Evolutionary conservation across 1,140 invertebrate species (phyloP), one percentile per base, ranked within the genome.

Genomic region (Temnothorax longispinosus): DNA sequence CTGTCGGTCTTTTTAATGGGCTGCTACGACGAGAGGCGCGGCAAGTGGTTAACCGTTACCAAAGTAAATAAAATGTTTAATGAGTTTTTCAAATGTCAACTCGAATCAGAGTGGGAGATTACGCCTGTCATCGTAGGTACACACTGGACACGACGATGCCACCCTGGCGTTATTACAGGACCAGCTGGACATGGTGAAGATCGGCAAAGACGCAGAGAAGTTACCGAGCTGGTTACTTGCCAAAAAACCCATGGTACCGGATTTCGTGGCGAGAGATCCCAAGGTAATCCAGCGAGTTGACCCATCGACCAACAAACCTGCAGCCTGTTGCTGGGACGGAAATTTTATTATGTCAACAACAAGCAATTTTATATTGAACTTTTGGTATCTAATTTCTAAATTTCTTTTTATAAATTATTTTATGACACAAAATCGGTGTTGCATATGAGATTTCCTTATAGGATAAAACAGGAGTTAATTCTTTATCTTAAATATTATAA

Each of bases 1-100:
- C 98, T 98, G 96, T 99, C 98, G 18, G 96, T 99, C 58, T 99
- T 99, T 93, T 95, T 99, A 15, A 99, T 99, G 98, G 98, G 99
- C 0, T 98, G 98, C 91, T 97, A 97, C 85, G 97, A 99, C 94
- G 95, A 95, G 38, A 93, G 93, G 0, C 96, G 94, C n/a, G 95
- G 97, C 58, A 95, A 96, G 44, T 99, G 98, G 97, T 97, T 98
- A 74, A 99, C 98, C 0, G 98, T 99, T 0, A 98, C 98, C 0
- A 98, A 98, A 96, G 94, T 95, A 92, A 58, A 65, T 69, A 62
- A 41, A 69, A 47, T 52, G 47, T 27, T 32, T 6, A 44, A 52
- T 52, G 13, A 75, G 3, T 54, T 47, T 69, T 32, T 41, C 3
- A 32, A 54, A 47, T 35, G n/a, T 58, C 13, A 52, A 64, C 35